These are phyloP conservation scores for Drosophila leonis DNA, from an alignment of 2,888 invertebrate species.

Conservation along the genomic window DNA sequence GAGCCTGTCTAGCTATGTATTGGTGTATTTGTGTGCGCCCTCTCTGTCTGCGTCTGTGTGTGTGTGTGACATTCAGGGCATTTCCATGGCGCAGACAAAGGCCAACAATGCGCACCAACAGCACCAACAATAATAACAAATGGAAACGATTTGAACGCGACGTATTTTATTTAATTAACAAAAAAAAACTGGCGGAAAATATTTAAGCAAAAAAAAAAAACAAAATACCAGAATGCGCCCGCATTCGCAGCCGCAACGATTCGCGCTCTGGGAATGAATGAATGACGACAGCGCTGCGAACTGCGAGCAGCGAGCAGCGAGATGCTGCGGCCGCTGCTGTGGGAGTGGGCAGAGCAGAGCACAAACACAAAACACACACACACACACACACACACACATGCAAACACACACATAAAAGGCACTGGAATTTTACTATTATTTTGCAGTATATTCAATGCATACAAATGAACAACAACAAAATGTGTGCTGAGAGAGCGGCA, in stretches of 20 bases:
- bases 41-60: slow-evolving; percentile 6
- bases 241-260: slow-evolving; percentile 45
- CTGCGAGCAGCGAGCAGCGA: slow-evolving; percentile 21
- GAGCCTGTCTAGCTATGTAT: slow-evolving; percentile 12
- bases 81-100: slow-evolving; percentile 48
- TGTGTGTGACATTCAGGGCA: slow-evolving; percentile 43
- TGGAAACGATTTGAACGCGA: slow-evolving; percentile 53
- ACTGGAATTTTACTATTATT: slow-evolving; percentile 73
- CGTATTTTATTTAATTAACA: slow-evolving; percentile 63
- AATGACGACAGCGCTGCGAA: slow-evolving; percentile 42
- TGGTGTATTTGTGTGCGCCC: slow-evolving; percentile 4
- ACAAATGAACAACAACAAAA: slow-evolving; percentile 31
- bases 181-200: slow-evolving; percentile 38
- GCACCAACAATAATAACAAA: slow-evolving; percentile 57
- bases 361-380: slow-evolving; percentile 22
- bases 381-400: slow-evolving; percentile 12
- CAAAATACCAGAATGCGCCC: slow-evolving; percentile 16
- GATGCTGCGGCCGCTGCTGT: slow-evolving; percentile 55
- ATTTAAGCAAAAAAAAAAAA: slow-evolving; percentile 13
- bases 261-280: slow-evolving; percentile 67
- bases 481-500: slow-evolving; percentile 17
- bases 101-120: slow-evolving; percentile 40
- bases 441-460: slow-evolving; percentile 45
- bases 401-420: slow-evolving; percentile 21
- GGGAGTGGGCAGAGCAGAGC: slow-evolving; percentile 42